Conservation (phyloP, 92 coral and sea anemone species). For the Porites cylindrica region DNA sequence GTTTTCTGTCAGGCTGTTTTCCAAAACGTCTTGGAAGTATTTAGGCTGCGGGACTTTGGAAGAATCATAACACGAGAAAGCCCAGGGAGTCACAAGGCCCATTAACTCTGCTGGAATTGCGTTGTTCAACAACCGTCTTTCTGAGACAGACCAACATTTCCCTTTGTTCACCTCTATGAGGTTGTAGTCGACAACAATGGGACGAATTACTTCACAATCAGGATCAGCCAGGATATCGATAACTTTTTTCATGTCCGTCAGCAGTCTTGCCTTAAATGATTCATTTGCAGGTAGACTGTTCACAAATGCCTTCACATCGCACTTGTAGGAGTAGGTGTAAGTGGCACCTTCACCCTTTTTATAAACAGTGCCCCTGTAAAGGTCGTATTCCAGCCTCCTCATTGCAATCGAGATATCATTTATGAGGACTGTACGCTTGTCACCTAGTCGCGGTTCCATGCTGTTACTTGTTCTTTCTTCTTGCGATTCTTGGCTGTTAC, state of each 20-base stretch:
- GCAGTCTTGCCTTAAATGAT: slow-evolving; percentile 42
- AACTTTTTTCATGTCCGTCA: slow-evolving; percentile 29
- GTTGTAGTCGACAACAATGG: slow-evolving; percentile 41
- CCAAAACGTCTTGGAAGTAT: background rate
- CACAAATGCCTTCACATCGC: slow-evolving; percentile 38
- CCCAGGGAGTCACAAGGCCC: slow-evolving; percentile 18
- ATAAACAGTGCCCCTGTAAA: slow-evolving; percentile 40
- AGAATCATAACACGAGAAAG: background rate
- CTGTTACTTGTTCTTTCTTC: background rate
- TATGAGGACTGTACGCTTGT: slow-evolving; percentile 53
- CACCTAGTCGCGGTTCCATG: slow-evolving; percentile 3
- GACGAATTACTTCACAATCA: slow-evolving; percentile 51
- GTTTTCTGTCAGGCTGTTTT: background rate
- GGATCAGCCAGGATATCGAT: slow-evolving; percentile 54
- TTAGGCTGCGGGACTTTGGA: background rate
- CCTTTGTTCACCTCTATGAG: slow-evolving; percentile 57
- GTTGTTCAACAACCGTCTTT: slow-evolving; percentile 22
- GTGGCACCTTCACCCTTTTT: slow-evolving; percentile 36
- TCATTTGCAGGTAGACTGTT: slow-evolving; percentile 55
- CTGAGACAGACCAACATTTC: slow-evolving; percentile 43
- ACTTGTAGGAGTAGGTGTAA: slow-evolving; percentile 43
- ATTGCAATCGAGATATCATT: slow-evolving; percentile 6
- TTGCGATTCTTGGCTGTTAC: background rate
- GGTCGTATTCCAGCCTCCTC: slow-evolving; percentile 28
- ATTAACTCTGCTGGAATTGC: slow-evolving; percentile 22